Evolutionary conservation across 2,888 invertebrate species (phyloP), one percentile per base, ranked within the genome.

Genomic region (Lasioglossum villosulum): DNA sequence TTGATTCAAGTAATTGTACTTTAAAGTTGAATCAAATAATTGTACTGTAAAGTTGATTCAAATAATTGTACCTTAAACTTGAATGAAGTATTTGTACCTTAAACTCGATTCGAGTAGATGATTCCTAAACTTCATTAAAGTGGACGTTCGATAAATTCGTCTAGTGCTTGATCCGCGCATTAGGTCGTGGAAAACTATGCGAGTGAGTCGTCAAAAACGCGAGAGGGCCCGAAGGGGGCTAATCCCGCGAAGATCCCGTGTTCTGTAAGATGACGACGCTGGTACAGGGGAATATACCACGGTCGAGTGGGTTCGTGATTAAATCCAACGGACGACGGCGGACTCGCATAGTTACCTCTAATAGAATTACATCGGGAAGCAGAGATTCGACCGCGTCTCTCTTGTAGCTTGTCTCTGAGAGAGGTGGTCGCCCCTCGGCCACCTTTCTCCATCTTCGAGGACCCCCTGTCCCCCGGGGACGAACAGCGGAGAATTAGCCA

Each of bases 281-380:
- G 89, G n/a, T 70, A 10, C 23, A 68, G 68, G 63, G 87, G 93
- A 93, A 93, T 94, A 94, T 93, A 91, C 94, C 88, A 94, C 93
- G 93, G 93, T 92, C 93, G 89, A 93, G 93, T 93, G 93, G 93
- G 85, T 93, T 88, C 93, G 93, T 94, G 94, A 95, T 95, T 95
- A 95, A 95, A 95, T 95, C 92, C 94, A 93, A 93, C 93, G 91
- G 91, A 78, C 90, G 91, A 92, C 91, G 94, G 92, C 93, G 92
- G 93, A 92, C 93, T 92, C 93, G 94, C 94, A 92, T 93, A 95
- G 94, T 94, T 95, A 94, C 93, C 94, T 93, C 93, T 94, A 94
- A 95, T 95, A 94, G 94, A 95, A 95, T 95, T 95, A 95, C 94
- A 94, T 93, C 91, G 93, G 94, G 94, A 95, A 93, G 93, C 91